Conservation (phyloP, 2,888 invertebrate genomes). For the Stratiomys singularior region DNA sequence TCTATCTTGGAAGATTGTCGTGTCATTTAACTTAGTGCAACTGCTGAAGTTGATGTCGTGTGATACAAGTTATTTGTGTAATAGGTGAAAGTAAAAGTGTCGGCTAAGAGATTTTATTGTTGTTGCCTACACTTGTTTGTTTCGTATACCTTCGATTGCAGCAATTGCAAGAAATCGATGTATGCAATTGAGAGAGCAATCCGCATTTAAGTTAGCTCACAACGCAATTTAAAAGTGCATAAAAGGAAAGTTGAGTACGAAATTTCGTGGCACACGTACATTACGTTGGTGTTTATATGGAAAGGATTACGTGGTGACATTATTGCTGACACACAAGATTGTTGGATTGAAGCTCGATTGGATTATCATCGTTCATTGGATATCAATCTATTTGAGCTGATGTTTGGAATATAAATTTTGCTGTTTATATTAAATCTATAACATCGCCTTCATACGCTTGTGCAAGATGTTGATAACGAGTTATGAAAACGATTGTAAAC, state of each 20-base stretch:
- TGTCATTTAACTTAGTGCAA: not conserved
- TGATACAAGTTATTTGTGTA: constrained; percentile 32
- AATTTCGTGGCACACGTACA: not conserved
- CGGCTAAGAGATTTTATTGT: not conserved
- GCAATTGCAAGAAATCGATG: not conserved
- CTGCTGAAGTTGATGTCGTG: constrained; percentile 2
- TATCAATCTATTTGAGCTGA: constrained; percentile 8
- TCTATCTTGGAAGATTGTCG: not conserved
- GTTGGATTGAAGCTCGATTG: constrained; percentile 18
- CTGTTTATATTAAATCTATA: constrained; percentile 14
- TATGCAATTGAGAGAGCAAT: not conserved
- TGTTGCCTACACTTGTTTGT: not conserved
- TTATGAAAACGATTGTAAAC: constrained; percentile 38
- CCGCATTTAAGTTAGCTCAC: not conserved
- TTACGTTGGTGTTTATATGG: not conserved
- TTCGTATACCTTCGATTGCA: not conserved
- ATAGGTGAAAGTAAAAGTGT: constrained; percentile 45
- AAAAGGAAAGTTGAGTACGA: not conserved
- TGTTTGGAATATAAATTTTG: constrained; percentile 38
- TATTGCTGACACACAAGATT: not conserved
- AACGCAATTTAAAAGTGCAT: not conserved
- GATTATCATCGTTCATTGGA: not conserved
- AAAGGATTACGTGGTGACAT: constrained; percentile 10
- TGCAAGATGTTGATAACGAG: constrained; percentile 42
- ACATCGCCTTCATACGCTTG: not conserved